Conservation (phyloP, 2,113 vertebrate species). For the Mesoclemmys tuberculata region DNA sequence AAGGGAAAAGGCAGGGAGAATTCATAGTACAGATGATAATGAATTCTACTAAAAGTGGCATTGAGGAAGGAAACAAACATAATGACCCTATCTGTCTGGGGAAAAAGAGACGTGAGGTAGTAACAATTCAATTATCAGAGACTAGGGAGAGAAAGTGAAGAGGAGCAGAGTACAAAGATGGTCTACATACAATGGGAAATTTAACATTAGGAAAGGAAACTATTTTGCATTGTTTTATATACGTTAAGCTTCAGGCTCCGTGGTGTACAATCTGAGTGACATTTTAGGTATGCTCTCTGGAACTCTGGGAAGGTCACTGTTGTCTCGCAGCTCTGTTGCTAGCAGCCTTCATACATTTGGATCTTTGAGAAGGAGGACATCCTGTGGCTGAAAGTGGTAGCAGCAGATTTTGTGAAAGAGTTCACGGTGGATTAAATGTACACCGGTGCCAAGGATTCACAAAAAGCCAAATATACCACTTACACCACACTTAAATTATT, state of each 20-base stretch:
- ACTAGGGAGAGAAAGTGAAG: background rate
- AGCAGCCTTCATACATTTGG: constrained; percentile 26
- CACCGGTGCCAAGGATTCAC: background rate
- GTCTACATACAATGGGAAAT: constrained; percentile 4
- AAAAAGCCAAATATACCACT: background rate
- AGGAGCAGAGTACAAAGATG: background rate
- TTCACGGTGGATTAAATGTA: background rate
- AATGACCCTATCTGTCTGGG: background rate
- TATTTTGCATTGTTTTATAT: background rate
- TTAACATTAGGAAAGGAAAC: constrained; percentile 25
- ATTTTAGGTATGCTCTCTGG: constrained; percentile 8
- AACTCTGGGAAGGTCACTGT: background rate
- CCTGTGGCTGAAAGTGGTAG: constrained; percentile 54
- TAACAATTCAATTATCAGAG: background rate
- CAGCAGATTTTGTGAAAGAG: background rate
- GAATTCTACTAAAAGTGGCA: background rate
- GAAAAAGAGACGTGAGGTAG: background rate
- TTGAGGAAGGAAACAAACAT: background rate
- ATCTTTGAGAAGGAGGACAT: constrained; percentile 67
- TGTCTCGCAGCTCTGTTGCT: background rate
- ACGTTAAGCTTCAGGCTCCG: constrained; percentile 29
- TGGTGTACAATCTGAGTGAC: background rate
- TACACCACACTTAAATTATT: background rate
- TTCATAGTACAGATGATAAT: background rate
- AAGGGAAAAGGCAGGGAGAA: background rate